Conservation (phyloP, 2,797 vertebrate species). For the Acropternis orthonyx region DNA sequence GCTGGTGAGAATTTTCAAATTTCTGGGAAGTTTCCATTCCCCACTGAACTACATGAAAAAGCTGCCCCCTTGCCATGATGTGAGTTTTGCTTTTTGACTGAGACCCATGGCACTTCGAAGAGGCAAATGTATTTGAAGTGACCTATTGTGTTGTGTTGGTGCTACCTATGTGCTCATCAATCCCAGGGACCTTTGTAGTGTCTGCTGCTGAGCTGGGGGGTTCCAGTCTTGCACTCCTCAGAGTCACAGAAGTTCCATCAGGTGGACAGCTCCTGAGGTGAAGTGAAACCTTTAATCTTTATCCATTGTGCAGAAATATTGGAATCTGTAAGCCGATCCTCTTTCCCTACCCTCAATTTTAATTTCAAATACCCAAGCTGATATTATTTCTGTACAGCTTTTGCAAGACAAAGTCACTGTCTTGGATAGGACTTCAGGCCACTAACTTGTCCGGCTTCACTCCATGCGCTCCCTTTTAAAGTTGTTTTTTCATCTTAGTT, state of each 20-base stretch:
- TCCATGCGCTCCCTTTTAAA: neutral
- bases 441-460: neutral
- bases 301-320: neutral
- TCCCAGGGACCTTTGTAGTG: neutral
- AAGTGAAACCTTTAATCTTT: neutral
- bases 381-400: neutral
- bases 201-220: fast-evolving
- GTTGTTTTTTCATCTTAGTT: neutral
- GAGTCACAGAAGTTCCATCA: neutral
- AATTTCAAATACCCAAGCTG: neutral
- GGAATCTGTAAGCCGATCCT: neutral
- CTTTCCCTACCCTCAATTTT: neutral
- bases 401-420: neutral
- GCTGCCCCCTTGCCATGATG: fast-evolving
- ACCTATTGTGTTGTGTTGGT: neutral
- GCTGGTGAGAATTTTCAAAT: neutral
- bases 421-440: neutral
- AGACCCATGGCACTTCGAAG: neutral
- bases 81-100: neutral
- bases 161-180: fast-evolving
- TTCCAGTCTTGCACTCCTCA: neutral
- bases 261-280: fast-evolving
- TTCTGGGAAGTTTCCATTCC: neutral
- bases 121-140: neutral
- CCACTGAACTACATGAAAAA: neutral